These are phyloP conservation scores for Drosophila prostipennis DNA, from an alignment of 2,888 invertebrate species.

Conservation along the genomic window DNA sequence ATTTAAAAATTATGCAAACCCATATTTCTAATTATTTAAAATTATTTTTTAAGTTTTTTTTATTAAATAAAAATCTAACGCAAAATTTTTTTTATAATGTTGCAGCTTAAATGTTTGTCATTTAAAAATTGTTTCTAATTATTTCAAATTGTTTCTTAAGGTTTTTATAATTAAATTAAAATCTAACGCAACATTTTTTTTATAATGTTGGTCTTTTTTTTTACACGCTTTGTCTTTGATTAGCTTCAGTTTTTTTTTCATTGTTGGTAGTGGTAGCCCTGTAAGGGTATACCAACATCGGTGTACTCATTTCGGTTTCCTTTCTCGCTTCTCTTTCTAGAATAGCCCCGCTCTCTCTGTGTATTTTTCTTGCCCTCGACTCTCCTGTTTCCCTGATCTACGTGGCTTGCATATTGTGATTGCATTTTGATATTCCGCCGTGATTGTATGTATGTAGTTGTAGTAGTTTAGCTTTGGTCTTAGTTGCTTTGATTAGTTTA, in stretches of 20 bases:
- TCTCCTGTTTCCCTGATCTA: slow-evolving; percentile 7
- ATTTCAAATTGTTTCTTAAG: too few relatives aligned
- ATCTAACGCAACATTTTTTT: too few relatives aligned
- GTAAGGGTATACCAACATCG: background rate
- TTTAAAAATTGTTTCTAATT: too few relatives aligned
- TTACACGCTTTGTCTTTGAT: too few relatives aligned
- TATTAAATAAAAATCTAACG: too few relatives aligned
- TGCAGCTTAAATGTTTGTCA: too few relatives aligned
- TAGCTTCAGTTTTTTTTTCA: background rate
- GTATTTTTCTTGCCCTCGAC: background rate
- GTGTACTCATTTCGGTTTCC: background rate
- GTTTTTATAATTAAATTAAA: too few relatives aligned
- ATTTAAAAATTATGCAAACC: too few relatives aligned
- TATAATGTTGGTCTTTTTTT: too few relatives aligned
- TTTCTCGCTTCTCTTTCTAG: slow-evolving; percentile 41
- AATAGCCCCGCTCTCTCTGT: slow-evolving; percentile 27
- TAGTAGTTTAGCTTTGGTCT: slow-evolving; percentile 21
- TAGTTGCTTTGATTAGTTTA: slow-evolving; percentile 48
- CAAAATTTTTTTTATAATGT: too few relatives aligned
- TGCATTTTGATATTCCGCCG: slow-evolving; percentile 47
- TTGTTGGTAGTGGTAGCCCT: background rate
- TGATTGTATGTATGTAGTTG: slow-evolving; percentile 19
- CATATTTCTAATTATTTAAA: too few relatives aligned
- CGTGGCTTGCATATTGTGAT: slow-evolving; percentile 42
- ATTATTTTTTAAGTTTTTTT: too few relatives aligned